Evolutionary conservation across 2,113 vertebrate species (phyloP), one percentile per base, ranked within the genome.

Genomic region (Pelobates fuscus): DNA sequence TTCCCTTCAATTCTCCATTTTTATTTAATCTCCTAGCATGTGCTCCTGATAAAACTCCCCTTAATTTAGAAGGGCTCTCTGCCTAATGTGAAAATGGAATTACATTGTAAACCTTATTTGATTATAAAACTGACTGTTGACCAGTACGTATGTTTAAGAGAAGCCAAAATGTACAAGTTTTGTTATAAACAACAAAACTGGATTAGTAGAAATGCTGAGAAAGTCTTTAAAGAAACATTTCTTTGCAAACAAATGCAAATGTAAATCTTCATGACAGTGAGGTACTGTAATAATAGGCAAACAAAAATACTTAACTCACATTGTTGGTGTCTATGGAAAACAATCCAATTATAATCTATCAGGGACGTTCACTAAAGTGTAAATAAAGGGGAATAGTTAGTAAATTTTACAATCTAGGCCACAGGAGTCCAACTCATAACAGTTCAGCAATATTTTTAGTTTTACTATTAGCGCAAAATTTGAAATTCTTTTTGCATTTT

Each of bases 31-130:
- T 17, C 15, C 17, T 49, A 7, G 15, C 44, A 49, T 49, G 44
- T 49, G 44, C 44, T 49, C 44, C 44, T 49, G 44, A 49, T 49
- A 49, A 49, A 49, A 49, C 12, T 17, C 3, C 44, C 32, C 44
- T 49, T 17, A 15, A 12, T 49, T 49, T 14, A 46, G 44, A 49
- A 49, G 44, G 44, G 44, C 44, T 49, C 17, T 49, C 44, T 14
- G 44, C 44, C 44, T 49, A 49, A 49, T 49, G 44, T 49, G 44
- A 49, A 49, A 49, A 49, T 49, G 17, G 44, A 49, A 49, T 49
- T 49, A 49, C 44, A 49, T 49, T 49, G 10, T 49, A 49, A 49
- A 49, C 37, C 2, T 49, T 49, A 49, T 49, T 49, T 49, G 44
- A 49, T 49, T 49, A 49, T 49, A 17, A 17, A 49, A 49, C 44